These are phyloP conservation scores for Ypsolopha sequella DNA, from an alignment of 2,888 invertebrate species.

Conservation along the genomic window DNA sequence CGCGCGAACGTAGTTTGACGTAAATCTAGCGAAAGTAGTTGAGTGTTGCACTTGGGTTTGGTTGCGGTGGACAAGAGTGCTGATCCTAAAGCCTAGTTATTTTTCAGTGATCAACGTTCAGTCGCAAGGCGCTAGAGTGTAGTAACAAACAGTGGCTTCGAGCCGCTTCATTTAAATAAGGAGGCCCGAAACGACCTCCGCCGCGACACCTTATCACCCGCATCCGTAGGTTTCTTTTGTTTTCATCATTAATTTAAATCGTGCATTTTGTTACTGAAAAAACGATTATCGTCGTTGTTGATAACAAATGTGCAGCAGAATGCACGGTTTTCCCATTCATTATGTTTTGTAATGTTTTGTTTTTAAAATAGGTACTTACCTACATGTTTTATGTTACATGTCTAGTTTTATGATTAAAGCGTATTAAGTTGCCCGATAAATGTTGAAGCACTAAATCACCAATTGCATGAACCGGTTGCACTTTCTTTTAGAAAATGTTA, in stretches of 20 bases:
- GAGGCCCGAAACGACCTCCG: conserved; percentile 51
- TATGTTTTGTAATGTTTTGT: too few relatives aligned
- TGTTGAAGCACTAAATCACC: too few relatives aligned
- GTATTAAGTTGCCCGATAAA: too few relatives aligned
- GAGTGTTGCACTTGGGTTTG: conserved; percentile 37
- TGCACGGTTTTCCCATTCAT: background rate
- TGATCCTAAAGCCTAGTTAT: conserved; percentile 50
- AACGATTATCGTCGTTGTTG: background rate
- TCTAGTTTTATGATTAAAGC: too few relatives aligned
- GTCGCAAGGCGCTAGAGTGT: conserved; percentile 61
- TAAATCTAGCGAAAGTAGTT: conserved; percentile 6
- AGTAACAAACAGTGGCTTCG: conserved; percentile 35
- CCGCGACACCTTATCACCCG: conserved; percentile 52
- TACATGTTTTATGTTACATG: too few relatives aligned
- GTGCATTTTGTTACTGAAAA: background rate
- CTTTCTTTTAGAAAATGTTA: too few relatives aligned
- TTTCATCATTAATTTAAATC: conserved; percentile 30
- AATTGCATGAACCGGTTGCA: too few relatives aligned
- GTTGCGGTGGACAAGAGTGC: conserved; percentile 35
- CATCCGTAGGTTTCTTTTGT: conserved; percentile 59
- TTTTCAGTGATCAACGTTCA: conserved; percentile 65
- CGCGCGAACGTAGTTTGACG: too few relatives aligned
- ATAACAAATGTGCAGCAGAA: background rate
- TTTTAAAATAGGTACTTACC: too few relatives aligned
- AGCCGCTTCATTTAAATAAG: conserved; percentile 42